Conservation (phyloP, 2,888 invertebrate species). For the Boloria euphrosyne region DNA sequence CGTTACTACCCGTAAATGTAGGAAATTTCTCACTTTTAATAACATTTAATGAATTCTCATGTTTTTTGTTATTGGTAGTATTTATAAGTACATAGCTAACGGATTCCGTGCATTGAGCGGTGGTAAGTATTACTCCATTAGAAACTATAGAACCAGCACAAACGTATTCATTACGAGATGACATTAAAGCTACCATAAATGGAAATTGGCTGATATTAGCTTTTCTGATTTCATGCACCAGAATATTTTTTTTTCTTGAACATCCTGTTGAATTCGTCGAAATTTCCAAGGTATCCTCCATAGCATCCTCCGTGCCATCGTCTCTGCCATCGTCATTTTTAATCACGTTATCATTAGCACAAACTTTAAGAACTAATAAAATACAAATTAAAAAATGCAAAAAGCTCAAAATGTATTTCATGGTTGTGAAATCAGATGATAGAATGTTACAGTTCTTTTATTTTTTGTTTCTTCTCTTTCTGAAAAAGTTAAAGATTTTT, state of each 20-base stretch:
- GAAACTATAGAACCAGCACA: slow-evolving; percentile 68
- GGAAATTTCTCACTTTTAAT: slow-evolving; percentile 67
- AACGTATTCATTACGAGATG: slow-evolving; percentile 65
- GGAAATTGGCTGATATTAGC: slow-evolving; percentile 64
- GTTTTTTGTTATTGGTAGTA: slow-evolving; percentile 60
- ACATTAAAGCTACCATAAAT: slow-evolving; percentile 70
- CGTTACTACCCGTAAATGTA: slow-evolving; percentile 52
- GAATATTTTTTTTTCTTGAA: slow-evolving; percentile 59
- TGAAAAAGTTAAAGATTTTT: slow-evolving; percentile 24
- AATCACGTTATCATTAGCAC: slow-evolving; percentile 60
- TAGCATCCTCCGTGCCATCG: slow-evolving; percentile 61
- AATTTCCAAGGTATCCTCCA: slow-evolving; percentile 65
- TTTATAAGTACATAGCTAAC: slow-evolving; percentile 64
- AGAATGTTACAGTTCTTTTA: slow-evolving; percentile 51
- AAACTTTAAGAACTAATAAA: slow-evolving; percentile 51
- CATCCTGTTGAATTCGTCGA: slow-evolving; percentile 58
- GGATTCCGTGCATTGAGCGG: slow-evolving; percentile 60
- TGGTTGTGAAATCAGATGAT: slow-evolving; percentile 44
- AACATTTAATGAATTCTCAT: slow-evolving; percentile 56
- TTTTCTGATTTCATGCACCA: slow-evolving; percentile 63
- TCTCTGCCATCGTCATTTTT: slow-evolving; percentile 68
- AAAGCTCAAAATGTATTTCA: slow-evolving; percentile 49
- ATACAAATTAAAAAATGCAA: slow-evolving; percentile 52
- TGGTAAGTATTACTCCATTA: slow-evolving; percentile 67
- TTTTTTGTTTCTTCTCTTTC: slow-evolving; percentile 52